These are phyloP conservation scores for Plodia interpunctella DNA, from an alignment of 1,140 invertebrate species.

Conservation along the genomic window DNA sequence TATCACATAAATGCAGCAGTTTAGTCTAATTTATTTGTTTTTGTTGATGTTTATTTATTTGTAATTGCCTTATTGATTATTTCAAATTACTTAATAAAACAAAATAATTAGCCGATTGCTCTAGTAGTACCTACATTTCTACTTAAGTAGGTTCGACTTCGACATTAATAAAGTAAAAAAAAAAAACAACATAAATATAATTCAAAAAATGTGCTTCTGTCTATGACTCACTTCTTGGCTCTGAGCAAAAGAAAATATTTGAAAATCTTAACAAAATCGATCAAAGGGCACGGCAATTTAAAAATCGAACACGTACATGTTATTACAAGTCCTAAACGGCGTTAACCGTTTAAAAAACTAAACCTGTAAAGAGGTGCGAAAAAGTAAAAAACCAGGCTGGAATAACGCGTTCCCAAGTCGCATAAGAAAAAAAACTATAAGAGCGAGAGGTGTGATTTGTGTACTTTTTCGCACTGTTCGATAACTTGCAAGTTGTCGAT, in stretches of 20 bases:
- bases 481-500: constrained; percentile 48
- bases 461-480: constrained; percentile 60
- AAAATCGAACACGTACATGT: constrained; percentile 12
- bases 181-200: too few species aligned
- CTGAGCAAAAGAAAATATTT: too few species aligned
- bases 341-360: constrained; percentile 41
- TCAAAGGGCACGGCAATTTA: neutral
- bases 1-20: neutral
- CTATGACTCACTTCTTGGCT: neutral
- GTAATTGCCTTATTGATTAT: too few species aligned
- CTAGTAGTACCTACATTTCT: too few species aligned
- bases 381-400: constrained; percentile 28
- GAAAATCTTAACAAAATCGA: neutral
- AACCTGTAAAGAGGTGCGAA: constrained; percentile 17
- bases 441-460: constrained; percentile 67
- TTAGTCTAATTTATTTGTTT: too few species aligned
- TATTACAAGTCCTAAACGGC: constrained; percentile 41
- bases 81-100: too few species aligned
- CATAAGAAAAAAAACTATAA: constrained; percentile 36
- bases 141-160: too few species aligned
- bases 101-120: too few species aligned
- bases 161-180: too few species aligned
- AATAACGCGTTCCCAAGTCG: constrained; percentile 45
- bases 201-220: too few species aligned
- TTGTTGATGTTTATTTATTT: too few species aligned